Evolutionary conservation across 2,797 vertebrate genomes (phyloP).

Genomic region (Brotula barbata): DNA sequence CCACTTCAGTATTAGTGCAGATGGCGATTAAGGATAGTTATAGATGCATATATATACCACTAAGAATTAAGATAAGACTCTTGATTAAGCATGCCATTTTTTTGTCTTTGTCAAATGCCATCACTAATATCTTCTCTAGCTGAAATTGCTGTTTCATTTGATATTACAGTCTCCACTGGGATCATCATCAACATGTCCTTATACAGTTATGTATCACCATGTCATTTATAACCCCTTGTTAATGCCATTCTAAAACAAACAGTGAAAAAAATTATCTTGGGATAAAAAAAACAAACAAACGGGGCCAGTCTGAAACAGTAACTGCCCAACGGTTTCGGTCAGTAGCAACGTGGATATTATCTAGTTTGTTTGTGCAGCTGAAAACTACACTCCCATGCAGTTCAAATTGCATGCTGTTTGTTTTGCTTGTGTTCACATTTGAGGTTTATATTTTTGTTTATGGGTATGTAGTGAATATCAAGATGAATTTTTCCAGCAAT

Average conservation of each 20-base stretch:
- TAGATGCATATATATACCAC: background rate
- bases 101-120: too few species aligned
- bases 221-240: too few species aligned
- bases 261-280: background rate
- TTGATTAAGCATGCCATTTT: too few species aligned
- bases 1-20: conserved; percentile 5
- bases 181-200: background rate
- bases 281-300: background rate
- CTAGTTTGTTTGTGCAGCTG: background rate
- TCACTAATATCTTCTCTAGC: background rate
- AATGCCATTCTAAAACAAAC: too few species aligned
- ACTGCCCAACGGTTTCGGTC: background rate
- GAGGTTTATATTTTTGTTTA: conserved; percentile 11
- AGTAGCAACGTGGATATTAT: background rate
- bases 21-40: conserved; percentile 29
- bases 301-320: too few species aligned
- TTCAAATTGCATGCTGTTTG: conserved; percentile 20
- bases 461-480: background rate
- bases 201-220: too few species aligned
- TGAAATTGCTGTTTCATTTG: background rate
- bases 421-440: conserved; percentile 13
- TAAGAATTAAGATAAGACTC: too few species aligned
- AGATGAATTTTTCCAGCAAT: background rate
- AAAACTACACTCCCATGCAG: background rate
- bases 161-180: background rate